Conservation (phyloP, 2,113 vertebrate genomes). For the Plecotus auritus region DNA sequence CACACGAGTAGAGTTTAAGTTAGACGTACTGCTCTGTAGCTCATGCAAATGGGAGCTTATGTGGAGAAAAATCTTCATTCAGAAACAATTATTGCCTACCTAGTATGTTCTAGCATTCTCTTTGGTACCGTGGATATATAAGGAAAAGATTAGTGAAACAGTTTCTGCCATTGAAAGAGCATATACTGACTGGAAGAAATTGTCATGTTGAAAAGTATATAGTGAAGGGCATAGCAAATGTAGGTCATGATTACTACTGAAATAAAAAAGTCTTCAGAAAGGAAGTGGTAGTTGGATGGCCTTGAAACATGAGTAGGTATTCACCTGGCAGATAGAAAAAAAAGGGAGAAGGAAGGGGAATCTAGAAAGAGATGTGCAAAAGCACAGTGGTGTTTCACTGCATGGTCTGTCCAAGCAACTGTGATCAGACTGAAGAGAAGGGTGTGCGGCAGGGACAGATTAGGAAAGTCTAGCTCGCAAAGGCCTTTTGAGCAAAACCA, state of each 20-base stretch:
- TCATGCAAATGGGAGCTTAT: background rate
- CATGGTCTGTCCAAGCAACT: background rate
- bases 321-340: background rate
- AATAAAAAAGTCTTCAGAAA: background rate
- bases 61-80: background rate
- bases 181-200: background rate
- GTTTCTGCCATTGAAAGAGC: background rate
- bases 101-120: background rate
- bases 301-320: background rate
- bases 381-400: background rate
- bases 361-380: background rate
- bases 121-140: background rate
- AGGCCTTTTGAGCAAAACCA: background rate
- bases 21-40: background rate
- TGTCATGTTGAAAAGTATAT: background rate
- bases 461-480: background rate
- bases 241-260: background rate
- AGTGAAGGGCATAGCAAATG: background rate
- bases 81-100: background rate
- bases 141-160: background rate
- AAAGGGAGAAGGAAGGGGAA: fast-evolving
- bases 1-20: background rate
- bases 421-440: background rate
- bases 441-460: background rate
- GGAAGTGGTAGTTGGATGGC: background rate